Evolutionary conservation across 2,113 vertebrate species (phyloP).

Genomic region (Myotis brandtii): DNA sequence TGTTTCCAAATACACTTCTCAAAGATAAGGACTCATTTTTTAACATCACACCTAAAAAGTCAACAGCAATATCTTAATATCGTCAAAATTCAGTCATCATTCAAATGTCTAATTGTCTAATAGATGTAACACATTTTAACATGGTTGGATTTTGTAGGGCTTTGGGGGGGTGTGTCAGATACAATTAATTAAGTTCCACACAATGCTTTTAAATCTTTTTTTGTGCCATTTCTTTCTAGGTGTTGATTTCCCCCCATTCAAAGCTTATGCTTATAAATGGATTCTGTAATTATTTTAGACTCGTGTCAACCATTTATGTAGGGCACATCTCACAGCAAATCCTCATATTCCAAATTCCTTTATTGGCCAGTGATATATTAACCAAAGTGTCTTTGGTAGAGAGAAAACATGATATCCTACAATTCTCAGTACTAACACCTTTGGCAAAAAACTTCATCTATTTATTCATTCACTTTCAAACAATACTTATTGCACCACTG

Average conservation of each 20-base stretch:
- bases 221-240: neutral
- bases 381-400: neutral
- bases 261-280: neutral
- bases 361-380: neutral
- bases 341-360: neutral
- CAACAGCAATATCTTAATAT: neutral
- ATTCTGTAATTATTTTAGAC: neutral
- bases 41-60: neutral
- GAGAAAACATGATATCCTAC: neutral
- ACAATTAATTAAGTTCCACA: too few relatives aligned
- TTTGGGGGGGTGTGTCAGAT: too few relatives aligned
- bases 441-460: neutral
- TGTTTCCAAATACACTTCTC: neutral
- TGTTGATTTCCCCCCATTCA: neutral
- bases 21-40: neutral
- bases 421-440: neutral
- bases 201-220: too few relatives aligned
- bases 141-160: too few relatives aligned
- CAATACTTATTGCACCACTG: neutral
- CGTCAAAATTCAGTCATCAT: neutral
- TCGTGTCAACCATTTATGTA: neutral
- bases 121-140: neutral
- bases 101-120: neutral
- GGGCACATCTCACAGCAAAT: neutral
- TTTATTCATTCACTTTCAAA: neutral